These are phyloP conservation scores for Apostichopus parvimensis DNA, from an alignment of 35 echinoderm and acorn worm species.

Conservation along the genomic window DNA sequence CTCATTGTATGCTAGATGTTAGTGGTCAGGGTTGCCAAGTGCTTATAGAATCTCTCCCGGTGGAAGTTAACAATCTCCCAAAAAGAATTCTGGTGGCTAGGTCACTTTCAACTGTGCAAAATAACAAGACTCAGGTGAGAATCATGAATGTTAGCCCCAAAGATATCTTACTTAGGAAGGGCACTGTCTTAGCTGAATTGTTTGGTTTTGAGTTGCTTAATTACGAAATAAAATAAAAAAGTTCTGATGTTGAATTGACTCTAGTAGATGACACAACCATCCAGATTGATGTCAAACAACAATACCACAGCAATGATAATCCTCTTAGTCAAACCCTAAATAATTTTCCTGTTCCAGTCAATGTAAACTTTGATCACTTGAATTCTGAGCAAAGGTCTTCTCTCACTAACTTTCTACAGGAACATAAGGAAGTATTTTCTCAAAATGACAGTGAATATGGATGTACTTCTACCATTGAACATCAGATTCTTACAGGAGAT, in stretches of 20 bases:
- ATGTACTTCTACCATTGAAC: background rate
- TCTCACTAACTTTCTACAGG: background rate
- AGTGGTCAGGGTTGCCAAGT: background rate
- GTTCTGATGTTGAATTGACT: too few species aligned
- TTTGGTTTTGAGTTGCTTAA: background rate
- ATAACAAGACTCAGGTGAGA: background rate
- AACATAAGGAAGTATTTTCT: background rate
- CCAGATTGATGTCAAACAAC: too few species aligned
- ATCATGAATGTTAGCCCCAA: background rate
- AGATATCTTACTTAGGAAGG: background rate
- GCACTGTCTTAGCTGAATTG: background rate
- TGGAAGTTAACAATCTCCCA: background rate
- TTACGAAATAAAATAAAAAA: too few species aligned
- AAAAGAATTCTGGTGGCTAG: background rate
- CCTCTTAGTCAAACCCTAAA: background rate
- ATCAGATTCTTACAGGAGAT: conserved; percentile 16
- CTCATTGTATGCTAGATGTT: background rate
- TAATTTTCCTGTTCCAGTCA: background rate
- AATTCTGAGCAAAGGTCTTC: background rate
- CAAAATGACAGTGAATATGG: conserved; percentile 2
- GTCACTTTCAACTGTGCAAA: background rate
- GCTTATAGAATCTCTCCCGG: background rate
- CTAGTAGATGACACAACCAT: too few species aligned
- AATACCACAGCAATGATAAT: too few species aligned
- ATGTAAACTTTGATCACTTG: background rate